Percentiles rank a stretch among this genome's conserved stretches.
These are phyloP conservation scores for Labia minor DNA, from an alignment of 2,888 invertebrate genomes.

Conservation along the genomic window DNA sequence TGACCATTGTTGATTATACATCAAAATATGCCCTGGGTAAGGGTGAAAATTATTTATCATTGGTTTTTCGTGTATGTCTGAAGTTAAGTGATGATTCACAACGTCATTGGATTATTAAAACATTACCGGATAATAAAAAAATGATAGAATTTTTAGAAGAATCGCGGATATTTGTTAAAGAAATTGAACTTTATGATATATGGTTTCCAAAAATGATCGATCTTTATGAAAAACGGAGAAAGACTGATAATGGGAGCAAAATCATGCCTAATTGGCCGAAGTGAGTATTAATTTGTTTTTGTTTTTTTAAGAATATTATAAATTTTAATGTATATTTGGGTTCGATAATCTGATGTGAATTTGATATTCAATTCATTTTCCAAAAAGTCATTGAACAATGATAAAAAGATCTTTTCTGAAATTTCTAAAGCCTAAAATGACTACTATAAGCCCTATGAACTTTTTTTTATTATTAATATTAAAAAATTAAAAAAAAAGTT, in stretches of 20 bases:
- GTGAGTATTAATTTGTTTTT: background rate
- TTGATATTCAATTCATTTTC: too few species aligned
- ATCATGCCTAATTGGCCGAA: background rate
- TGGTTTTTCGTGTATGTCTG: conserved; percentile 16
- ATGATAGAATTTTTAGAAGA: background rate
- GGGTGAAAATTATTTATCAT: conserved; percentile 24
- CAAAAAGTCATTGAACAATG: too few species aligned
- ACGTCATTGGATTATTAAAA: background rate
- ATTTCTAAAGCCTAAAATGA: too few species aligned
- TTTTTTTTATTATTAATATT: too few species aligned
- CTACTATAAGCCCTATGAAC: too few species aligned
- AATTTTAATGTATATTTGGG: too few species aligned
- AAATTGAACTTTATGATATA: background rate
- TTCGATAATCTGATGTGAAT: too few species aligned
- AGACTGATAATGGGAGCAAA: background rate
- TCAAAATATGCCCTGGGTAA: conserved; percentile 19
- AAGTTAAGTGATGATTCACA: background rate
- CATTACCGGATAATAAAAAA: background rate
- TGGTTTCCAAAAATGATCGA: background rate
- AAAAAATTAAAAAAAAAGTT: too few species aligned
- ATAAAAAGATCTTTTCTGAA: too few species aligned
- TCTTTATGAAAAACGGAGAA: background rate
- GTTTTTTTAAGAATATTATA: too few species aligned
- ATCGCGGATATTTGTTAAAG: background rate
- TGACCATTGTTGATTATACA: background rate